Conservation (phyloP, 1,140 invertebrate genomes). For the Scaptodrosophila lebanonensis region DNA sequence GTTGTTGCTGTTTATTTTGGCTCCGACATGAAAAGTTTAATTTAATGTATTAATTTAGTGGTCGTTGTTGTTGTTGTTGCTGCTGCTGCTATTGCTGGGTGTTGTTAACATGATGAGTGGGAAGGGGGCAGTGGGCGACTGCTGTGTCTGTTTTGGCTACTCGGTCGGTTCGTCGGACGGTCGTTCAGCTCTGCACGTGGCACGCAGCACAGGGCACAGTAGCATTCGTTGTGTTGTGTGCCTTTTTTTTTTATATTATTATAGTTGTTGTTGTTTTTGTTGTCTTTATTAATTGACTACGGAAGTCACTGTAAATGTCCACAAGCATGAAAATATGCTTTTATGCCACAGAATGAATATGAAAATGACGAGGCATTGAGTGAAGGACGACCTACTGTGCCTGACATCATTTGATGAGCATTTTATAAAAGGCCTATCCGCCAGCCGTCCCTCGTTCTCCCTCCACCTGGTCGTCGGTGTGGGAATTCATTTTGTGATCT, state of each 20-base stretch:
- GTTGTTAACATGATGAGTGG: too few species aligned
- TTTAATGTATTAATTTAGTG: constrained; percentile 62
- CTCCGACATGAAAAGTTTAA: constrained; percentile 43
- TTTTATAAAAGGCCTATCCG: too few species aligned
- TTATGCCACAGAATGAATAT: too few species aligned
- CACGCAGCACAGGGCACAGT: too few species aligned
- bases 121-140: too few species aligned
- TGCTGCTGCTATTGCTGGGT: constrained; percentile 11
- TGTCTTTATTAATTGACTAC: constrained; percentile 65
- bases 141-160: too few species aligned
- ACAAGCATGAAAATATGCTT: constrained; percentile 64
- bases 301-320: constrained; percentile 71
- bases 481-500: too few species aligned
- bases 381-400: not conserved
- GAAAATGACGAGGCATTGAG: too few species aligned
- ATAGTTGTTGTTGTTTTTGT: constrained; percentile 22
- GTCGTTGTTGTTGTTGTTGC: not conserved
- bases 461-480: too few species aligned
- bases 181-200: too few species aligned
- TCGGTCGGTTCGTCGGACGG: too few species aligned
- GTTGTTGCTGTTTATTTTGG: constrained; percentile 5
- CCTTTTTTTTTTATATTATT: not conserved
- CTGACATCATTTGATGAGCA: constrained; percentile 34
- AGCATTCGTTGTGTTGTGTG: constrained; percentile 22
- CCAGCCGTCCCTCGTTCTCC: too few species aligned